phyloP scores from a whole-genome alignment of 1,140 invertebrate genomes.

The Drosophila melanica region DNA sequence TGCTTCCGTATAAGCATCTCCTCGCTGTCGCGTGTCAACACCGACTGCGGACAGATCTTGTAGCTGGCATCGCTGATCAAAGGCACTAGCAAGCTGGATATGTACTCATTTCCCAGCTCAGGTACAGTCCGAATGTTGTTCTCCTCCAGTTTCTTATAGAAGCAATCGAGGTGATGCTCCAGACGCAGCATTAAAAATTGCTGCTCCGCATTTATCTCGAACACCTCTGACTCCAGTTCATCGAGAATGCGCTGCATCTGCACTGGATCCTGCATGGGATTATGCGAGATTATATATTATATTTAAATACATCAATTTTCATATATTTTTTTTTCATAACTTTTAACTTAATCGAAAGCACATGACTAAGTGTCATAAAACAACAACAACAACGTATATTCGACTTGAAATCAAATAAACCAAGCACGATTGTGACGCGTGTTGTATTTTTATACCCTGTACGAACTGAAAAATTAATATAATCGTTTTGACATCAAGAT shows the following conservation, averaged over 20 bases:
- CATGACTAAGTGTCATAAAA: conserved; percentile 18
- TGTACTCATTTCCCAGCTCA: conserved; percentile 55
- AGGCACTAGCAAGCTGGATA: conserved; percentile 69
- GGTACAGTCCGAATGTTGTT: conserved; percentile 54
- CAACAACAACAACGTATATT: conserved; percentile 1
- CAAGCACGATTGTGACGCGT: not conserved
- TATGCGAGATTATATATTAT: conserved; percentile 4
- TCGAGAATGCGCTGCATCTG: conserved; percentile 78
- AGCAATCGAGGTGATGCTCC: conserved; percentile 60
- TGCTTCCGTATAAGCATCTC: conserved; percentile 78
- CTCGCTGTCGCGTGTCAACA: conserved; percentile 63
- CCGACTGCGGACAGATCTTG: conserved; percentile 56
- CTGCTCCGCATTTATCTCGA: conserved; percentile 79
- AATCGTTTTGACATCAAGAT: no score
- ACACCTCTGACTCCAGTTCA: conserved; percentile 76
- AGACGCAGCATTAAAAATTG: conserved; percentile 67
- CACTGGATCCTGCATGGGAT: conserved; percentile 60
- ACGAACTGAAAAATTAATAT: no score
- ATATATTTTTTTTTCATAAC: not conserved
- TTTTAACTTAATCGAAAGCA: not conserved
- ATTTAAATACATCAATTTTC: no score
- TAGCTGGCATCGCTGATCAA: conserved; percentile 62
- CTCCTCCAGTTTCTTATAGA: conserved; percentile 57
- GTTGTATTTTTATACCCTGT: not conserved
- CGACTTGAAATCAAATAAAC: not conserved